A percentile compares a stretch with the other conserved stretches of the same genome.
phyloP scores from a whole-genome alignment of 2,797 vertebrate species.

The Coluber constrictor region DNA sequence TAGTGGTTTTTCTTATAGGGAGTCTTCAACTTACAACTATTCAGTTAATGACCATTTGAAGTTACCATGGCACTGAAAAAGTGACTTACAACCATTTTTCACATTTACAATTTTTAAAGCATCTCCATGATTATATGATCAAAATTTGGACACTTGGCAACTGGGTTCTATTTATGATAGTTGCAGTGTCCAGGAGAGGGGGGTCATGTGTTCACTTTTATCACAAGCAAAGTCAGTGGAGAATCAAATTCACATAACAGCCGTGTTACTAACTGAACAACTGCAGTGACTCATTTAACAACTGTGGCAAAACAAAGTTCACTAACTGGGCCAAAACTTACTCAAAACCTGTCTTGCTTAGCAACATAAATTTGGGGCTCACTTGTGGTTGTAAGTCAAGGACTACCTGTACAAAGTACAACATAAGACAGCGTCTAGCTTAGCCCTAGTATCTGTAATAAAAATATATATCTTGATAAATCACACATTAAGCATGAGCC shows the following conservation, averaged over 20 bases:
- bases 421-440: neutral
- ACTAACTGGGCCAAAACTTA: neutral
- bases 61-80: neutral
- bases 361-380: neutral
- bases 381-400: neutral
- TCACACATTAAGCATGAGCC: neutral
- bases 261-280: neutral
- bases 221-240: neutral
- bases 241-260: neutral
- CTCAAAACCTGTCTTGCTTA: neutral
- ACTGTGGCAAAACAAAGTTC: neutral
- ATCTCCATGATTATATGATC: neutral
- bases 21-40: neutral
- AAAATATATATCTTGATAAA: neutral
- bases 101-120: neutral
- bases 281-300: neutral
- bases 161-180: neutral
- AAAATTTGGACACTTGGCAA: neutral
- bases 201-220: neutral
- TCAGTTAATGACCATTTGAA: neutral
- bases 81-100: neutral
- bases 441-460: neutral
- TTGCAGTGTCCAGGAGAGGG: neutral
- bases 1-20: neutral
- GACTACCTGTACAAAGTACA: neutral